Evolutionary conservation across 2,888 invertebrate species (phyloP).

Genomic region (Camptogramma bilineatum): DNA sequence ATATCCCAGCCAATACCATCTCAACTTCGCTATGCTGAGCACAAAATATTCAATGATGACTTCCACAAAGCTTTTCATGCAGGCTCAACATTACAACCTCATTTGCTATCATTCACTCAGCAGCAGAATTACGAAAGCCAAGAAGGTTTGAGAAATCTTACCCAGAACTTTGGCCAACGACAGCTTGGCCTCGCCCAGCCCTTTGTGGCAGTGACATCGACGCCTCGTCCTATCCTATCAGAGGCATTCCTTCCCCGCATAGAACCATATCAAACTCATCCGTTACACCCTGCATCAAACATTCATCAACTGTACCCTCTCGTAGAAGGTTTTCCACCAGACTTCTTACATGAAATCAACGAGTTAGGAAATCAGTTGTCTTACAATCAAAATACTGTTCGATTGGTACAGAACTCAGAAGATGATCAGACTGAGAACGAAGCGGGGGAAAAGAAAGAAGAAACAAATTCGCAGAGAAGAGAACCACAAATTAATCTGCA

Average conservation of each 20-base stretch:
- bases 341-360: conserved; percentile 40
- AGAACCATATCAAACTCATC: conserved; percentile 20
- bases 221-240: conserved; percentile 3
- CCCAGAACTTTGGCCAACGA: conserved; percentile 4
- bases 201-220: background rate
- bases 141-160: conserved; percentile 1
- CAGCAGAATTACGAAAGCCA: conserved; percentile 23
- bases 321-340: conserved; percentile 31
- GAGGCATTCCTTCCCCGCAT: conserved; percentile 2
- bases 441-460: background rate
- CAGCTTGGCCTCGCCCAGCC: background rate
- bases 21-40: conserved; percentile 69
- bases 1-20: conserved; percentile 69
- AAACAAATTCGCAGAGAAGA: background rate
- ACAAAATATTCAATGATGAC: conserved; percentile 57
- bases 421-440: conserved; percentile 3
- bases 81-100: conserved; percentile 10
- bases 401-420: conserved; percentile 11
- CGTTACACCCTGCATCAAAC: conserved; percentile 33
- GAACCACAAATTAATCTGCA: background rate
- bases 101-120: background rate
- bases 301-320: conserved; percentile 33
- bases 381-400: conserved; percentile 21
- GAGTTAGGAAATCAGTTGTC: conserved; percentile 27
- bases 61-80: conserved; percentile 38